Evolutionary conservation across 2,113 vertebrate species (phyloP).

Genomic region (Equus quagga): DNA sequence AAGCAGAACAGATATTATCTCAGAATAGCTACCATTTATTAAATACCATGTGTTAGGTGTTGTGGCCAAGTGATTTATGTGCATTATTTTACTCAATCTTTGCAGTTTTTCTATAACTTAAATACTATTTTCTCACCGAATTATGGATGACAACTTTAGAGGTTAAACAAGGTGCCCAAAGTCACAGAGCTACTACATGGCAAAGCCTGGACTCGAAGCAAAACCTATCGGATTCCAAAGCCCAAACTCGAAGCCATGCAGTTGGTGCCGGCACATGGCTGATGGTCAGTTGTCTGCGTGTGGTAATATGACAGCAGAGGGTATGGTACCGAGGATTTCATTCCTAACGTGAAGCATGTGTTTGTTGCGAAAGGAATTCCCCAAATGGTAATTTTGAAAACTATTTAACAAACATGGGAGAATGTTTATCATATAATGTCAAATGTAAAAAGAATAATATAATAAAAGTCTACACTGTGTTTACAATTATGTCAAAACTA

Average conservation of each 20-base stretch:
- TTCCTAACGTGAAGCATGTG: background rate
- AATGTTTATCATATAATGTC: constrained; percentile 12
- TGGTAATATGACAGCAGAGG: background rate
- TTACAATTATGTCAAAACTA: background rate
- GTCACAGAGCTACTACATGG: background rate
- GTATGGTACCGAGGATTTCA: background rate
- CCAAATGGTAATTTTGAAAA: constrained; percentile 47
- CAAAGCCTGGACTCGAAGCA: background rate
- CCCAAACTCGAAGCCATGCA: background rate
- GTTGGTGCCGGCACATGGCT: background rate
- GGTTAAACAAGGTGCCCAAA: background rate
- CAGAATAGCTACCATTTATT: background rate
- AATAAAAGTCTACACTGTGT: background rate
- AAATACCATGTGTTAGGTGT: background rate
- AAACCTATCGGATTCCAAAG: background rate
- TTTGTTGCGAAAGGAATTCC: constrained; percentile 36
- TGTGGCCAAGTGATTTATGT: background rate
- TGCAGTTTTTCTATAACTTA: background rate
- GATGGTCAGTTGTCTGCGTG: background rate
- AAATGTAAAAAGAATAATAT: background rate
- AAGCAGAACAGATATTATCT: background rate
- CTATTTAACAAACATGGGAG: constrained; percentile 8
- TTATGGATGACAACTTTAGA: background rate
- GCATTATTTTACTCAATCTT: background rate
- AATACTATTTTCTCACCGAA: background rate